Percentiles rank a stretch among this genome's conserved stretches.
Conservation (phyloP, 64 coral and sea anemone genomes). For the Acropora yongei region DNA sequence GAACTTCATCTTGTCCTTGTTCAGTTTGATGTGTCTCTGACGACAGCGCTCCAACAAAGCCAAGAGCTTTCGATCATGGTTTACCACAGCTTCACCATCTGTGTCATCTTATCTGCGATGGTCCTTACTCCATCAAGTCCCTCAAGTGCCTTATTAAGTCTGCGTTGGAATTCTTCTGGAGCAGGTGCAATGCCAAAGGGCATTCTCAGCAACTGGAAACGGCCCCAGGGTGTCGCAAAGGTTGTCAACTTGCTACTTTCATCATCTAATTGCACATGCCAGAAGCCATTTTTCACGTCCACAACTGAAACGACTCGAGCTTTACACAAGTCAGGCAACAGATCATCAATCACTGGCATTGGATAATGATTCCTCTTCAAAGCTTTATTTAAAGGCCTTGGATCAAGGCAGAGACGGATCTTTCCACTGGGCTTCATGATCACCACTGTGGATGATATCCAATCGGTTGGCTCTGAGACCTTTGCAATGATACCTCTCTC, state of each 20-base stretch:
- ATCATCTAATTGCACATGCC: constrained; percentile 64
- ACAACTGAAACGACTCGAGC: constrained; percentile 45
- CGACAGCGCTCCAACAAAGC: constrained; percentile 3
- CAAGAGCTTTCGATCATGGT: constrained; percentile 49
- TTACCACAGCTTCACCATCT: not conserved
- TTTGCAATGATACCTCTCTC: not conserved
- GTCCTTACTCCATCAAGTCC: not conserved
- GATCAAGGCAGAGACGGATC: constrained; percentile 38
- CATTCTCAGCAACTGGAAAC: not conserved
- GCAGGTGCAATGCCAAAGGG: constrained; percentile 57
- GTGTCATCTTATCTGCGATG: constrained; percentile 45
- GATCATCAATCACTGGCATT: constrained; percentile 52
- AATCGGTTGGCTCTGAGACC: constrained; percentile 46
- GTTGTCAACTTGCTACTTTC: constrained; percentile 54
- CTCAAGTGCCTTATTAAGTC: constrained; percentile 14
- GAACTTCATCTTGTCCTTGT: constrained; percentile 31
- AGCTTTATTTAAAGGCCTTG: constrained; percentile 52
- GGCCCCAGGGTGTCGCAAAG: constrained; percentile 44
- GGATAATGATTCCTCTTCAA: constrained; percentile 60
- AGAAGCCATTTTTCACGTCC: constrained; percentile 60
- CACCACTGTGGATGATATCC: constrained; percentile 1
- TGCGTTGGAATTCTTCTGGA: constrained; percentile 44
- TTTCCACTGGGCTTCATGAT: constrained; percentile 33
- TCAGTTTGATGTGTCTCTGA: not conserved
- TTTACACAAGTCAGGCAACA: constrained; percentile 33